These are phyloP conservation scores for Drosophila virilis DNA, from an alignment of 1,140 invertebrate genomes.

Conservation along the genomic window DNA sequence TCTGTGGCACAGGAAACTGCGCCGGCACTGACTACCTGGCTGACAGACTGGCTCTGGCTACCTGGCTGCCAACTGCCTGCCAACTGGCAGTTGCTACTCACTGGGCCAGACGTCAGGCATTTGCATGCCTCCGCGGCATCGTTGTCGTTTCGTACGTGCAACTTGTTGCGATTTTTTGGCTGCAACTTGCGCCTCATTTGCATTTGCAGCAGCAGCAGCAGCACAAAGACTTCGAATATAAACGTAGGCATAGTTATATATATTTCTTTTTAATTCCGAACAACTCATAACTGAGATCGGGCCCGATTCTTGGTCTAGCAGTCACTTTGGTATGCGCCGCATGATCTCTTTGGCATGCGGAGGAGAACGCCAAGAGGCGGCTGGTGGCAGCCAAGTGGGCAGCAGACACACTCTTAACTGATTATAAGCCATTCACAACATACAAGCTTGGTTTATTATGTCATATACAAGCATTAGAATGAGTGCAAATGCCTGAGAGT, in stretches of 20 bases:
- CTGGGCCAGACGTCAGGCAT: conserved; percentile 18
- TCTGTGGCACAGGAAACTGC: conserved; percentile 75
- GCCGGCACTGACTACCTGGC: conserved; percentile 27
- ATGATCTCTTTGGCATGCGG: conserved; percentile 19
- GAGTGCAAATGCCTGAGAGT: background rate
- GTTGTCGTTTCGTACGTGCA: conserved; percentile 65
- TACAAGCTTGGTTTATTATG: conserved; percentile 5
- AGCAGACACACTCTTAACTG: conserved; percentile 23
- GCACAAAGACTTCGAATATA: conserved; percentile 36
- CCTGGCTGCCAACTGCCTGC: conserved; percentile 29
- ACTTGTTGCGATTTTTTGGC: conserved; percentile 67
- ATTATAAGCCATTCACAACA: conserved; percentile 4
- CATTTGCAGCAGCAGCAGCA: conserved; percentile 56
- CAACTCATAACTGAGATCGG: conserved; percentile 5
- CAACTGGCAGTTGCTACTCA: conserved; percentile 22
- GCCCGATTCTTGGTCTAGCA: conserved; percentile 12
- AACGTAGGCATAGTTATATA: conserved; percentile 58
- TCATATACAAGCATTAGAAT: conserved; percentile 15
- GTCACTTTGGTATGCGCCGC: conserved; percentile 16
- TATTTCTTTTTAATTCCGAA: conserved; percentile 10
- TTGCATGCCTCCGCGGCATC: conserved; percentile 51
- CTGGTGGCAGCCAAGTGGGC: conserved; percentile 3
- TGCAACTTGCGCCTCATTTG: conserved; percentile 75
- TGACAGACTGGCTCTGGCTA: conserved; percentile 32
- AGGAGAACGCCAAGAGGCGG: background rate